phyloP scores from a whole-genome alignment of 2,113 vertebrate genomes.

The Onychorhynchus coronatus region DNA sequence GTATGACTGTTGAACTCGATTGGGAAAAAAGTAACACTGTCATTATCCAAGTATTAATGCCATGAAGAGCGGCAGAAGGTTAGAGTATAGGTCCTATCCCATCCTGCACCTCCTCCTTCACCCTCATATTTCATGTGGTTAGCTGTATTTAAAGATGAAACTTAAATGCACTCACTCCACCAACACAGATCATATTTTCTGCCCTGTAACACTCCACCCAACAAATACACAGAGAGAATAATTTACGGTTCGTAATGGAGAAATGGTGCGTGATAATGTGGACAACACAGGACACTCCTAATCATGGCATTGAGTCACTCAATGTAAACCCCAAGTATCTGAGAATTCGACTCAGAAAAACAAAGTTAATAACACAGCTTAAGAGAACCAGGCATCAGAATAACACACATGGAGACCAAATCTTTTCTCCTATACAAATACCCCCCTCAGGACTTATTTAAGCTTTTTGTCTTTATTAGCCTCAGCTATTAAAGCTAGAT shows the following conservation, averaged over 20 bases:
- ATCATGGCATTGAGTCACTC: neutral
- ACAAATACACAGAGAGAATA: neutral
- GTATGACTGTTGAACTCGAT: neutral
- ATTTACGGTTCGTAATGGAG: fast-evolving
- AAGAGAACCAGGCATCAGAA: constrained; percentile 3
- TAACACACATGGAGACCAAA: neutral
- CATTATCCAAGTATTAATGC: neutral
- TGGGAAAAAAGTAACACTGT: neutral
- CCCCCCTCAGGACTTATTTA: neutral
- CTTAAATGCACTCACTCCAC: neutral
- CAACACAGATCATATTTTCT: neutral
- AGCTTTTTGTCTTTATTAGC: neutral
- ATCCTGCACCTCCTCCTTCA: neutral
- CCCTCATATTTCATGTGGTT: neutral
- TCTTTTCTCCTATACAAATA: constrained; percentile 8
- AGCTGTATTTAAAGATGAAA: neutral
- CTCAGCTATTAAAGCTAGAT: neutral
- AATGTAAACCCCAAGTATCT: neutral
- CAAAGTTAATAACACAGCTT: constrained; percentile 28
- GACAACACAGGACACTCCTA: neutral
- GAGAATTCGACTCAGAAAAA: neutral
- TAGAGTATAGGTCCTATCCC: neutral
- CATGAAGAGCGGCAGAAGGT: neutral
- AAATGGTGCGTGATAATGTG: neutral
- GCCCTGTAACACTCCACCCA: neutral